Evolutionary conservation across 2,797 vertebrate species (phyloP).

Genomic region (Acropternis orthonyx): DNA sequence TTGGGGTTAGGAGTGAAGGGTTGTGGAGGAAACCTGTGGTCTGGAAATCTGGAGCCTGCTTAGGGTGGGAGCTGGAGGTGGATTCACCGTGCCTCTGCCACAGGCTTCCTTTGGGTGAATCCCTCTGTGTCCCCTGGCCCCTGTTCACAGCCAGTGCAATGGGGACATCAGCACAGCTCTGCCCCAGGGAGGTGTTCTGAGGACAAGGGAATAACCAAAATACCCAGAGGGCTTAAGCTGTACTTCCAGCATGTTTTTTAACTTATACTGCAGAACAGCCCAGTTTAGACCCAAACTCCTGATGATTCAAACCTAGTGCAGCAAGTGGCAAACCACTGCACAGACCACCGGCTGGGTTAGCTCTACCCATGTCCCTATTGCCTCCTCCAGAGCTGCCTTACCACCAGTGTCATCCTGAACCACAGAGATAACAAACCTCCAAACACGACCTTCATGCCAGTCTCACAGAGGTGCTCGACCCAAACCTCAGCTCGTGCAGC

Average conservation of each 20-base stretch:
- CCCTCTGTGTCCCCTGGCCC: accelerated
- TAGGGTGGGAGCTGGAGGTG: background rate
- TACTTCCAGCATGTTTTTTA: background rate
- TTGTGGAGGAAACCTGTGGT: background rate
- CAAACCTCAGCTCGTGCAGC: background rate
- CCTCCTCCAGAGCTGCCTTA: background rate
- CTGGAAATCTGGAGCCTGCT: background rate
- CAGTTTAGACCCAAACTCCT: background rate
- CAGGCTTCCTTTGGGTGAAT: background rate
- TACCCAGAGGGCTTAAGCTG: background rate
- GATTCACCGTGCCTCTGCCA: background rate
- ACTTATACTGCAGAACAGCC: background rate
- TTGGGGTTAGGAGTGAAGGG: background rate
- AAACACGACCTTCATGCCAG: background rate
- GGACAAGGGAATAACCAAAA: background rate
- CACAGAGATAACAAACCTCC: background rate
- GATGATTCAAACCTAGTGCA: background rate
- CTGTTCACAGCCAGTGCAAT: accelerated
- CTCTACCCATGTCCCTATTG: background rate
- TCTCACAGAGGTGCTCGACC: background rate
- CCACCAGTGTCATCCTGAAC: background rate
- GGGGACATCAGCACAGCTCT: background rate
- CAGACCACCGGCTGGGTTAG: background rate
- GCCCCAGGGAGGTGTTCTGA: background rate
- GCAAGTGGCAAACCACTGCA: background rate